Conservation (phyloP, 1,140 invertebrate genomes). For the Penaeus indicus region DNA sequence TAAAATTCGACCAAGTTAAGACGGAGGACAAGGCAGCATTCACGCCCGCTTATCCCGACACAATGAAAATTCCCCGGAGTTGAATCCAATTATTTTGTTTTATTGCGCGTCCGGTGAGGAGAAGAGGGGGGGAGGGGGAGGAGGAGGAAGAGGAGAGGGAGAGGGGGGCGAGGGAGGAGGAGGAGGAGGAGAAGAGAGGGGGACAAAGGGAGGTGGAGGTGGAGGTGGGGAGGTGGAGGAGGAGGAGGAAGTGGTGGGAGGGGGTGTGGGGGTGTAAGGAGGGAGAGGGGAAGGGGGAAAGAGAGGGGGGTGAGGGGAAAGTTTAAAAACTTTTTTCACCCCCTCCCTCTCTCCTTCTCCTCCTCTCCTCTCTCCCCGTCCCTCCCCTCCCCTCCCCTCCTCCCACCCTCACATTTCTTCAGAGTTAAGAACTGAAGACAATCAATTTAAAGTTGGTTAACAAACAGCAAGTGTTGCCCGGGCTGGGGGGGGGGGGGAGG, state of each 20-base stretch:
- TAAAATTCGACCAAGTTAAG: slow-evolving; percentile 55
- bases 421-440: slow-evolving; percentile 64
- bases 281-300: no score
- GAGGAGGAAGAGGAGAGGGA: slow-evolving; percentile 8
- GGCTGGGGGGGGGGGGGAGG: neutral
- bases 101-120: slow-evolving; percentile 62
- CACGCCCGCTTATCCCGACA: slow-evolving; percentile 61
- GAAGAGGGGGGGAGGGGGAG: slow-evolving; percentile 37
- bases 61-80: slow-evolving; percentile 64
- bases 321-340: slow-evolving; percentile 58
- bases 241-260: slow-evolving; percentile 34
- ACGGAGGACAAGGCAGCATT: slow-evolving; percentile 55
- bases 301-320: slow-evolving; percentile 8
- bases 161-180: no score
- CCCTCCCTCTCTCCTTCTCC: no score
- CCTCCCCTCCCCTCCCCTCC: slow-evolving; percentile 42
- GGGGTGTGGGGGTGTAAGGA: neutral
- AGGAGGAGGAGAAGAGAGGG: no score
- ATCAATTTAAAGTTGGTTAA: slow-evolving; percentile 64
- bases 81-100: slow-evolving; percentile 64
- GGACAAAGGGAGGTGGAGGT: slow-evolving; percentile 38
- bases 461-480: slow-evolving; percentile 62
- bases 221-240: slow-evolving; percentile 45
- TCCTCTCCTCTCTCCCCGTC: slow-evolving; percentile 51
- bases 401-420: slow-evolving; percentile 61